These are phyloP conservation scores for Rhinoptilus africanus DNA, from an alignment of 2,113 vertebrate species.

Conservation along the genomic window DNA sequence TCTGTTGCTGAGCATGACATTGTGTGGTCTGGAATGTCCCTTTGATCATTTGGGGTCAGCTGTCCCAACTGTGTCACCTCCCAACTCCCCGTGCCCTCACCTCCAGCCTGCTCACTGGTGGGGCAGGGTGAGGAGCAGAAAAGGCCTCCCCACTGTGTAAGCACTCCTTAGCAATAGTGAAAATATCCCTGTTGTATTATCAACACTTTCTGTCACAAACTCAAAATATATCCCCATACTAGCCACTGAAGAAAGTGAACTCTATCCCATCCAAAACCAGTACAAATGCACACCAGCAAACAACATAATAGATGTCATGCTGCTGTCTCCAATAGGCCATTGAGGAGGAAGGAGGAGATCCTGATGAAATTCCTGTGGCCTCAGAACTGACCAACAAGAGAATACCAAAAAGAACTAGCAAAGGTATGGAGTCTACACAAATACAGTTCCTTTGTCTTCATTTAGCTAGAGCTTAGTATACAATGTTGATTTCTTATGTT, in stretches of 20 bases:
- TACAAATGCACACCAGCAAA: neutral
- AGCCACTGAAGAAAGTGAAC: neutral
- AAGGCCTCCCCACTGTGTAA: neutral
- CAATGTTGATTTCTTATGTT: neutral
- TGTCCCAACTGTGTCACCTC: neutral
- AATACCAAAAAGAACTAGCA: constrained; percentile 79
- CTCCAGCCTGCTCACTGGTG: accelerated
- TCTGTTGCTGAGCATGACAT: neutral
- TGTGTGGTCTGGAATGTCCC: neutral
- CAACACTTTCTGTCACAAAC: neutral
- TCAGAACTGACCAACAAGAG: constrained; percentile 82
- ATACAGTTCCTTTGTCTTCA: neutral
- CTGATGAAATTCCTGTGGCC: constrained; percentile 86
- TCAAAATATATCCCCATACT: neutral
- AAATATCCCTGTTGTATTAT: neutral
- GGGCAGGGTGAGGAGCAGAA: neutral
- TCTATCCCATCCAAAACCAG: neutral
- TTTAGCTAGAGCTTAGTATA: neutral
- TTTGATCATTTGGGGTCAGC: neutral
- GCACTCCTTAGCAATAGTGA: neutral
- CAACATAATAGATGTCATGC: neutral
- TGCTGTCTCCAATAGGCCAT: constrained; percentile 80
- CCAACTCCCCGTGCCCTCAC: neutral
- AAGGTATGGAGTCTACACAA: constrained; percentile 72
- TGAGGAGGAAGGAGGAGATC: constrained; percentile 95